phyloP scores from a whole-genome alignment of 2,888 invertebrate species.

The Hemithea aestivaria region DNA sequence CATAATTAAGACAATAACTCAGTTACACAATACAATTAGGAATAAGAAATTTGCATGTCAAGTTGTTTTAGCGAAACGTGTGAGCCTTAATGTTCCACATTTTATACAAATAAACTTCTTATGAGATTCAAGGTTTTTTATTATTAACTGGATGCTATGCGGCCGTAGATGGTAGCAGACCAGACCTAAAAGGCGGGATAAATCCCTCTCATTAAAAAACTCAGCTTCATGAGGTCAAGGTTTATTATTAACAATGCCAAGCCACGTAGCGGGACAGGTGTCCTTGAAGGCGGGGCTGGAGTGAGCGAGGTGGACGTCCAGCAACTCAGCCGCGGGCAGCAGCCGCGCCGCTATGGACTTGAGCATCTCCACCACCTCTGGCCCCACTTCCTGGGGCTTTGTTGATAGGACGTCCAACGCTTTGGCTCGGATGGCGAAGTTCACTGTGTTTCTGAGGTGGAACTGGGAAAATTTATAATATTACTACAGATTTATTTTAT shows the following conservation, averaged over 20 bases:
- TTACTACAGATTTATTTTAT: not conserved
- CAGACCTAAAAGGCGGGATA: no score
- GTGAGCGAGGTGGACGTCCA: conserved; percentile 62
- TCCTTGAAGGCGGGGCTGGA: conserved; percentile 64
- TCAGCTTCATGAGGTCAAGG: conserved; percentile 22
- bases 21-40: no score
- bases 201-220: not conserved
- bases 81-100: no score
- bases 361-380: conserved; percentile 53
- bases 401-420: conserved; percentile 50
- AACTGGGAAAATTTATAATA: conserved; percentile 45
- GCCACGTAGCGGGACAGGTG: conserved; percentile 58
- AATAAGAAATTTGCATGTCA: no score
- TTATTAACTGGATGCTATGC: conserved; percentile 63
- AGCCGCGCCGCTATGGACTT: conserved; percentile 51
- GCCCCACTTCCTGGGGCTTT: conserved; percentile 57
- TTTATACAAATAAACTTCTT: no score
- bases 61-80: no score
- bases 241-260: conserved; percentile 68
- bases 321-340: conserved; percentile 56
- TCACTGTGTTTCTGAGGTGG: conserved; percentile 60
- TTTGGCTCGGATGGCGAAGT: conserved; percentile 50
- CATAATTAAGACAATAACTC: no score
- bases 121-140: conserved; percentile 37
- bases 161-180: no score